Evolutionary conservation across 2,888 invertebrate species (phyloP), one percentile per base, ranked within the genome.

Genomic region (Mystacides longicornis): DNA sequence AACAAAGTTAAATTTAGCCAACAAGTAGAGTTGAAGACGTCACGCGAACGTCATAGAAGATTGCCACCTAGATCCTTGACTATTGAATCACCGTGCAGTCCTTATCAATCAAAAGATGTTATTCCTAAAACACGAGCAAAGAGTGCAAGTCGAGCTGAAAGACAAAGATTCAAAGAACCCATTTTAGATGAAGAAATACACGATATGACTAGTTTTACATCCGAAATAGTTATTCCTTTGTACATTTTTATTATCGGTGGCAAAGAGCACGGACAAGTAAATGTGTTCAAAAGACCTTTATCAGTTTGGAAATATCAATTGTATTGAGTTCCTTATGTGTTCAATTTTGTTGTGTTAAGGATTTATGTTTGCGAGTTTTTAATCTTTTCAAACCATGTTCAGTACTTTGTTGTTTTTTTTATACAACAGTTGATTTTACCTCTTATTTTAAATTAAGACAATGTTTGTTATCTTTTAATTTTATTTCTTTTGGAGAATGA

Each of bases 291-390:
- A 65, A 76, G 85, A 64, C 89, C 89, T 9, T 79, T 90, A 33
- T 86, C 89, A 11, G 79, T 90, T 66, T 90, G 90, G 90, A 85
- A 85, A 64, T 77, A 88, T 60, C 81, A 86, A 63, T 69, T 88
- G 54, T 73, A 71, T 64, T 72, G 23, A 49, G 19, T n/a, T 42
- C 42, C 42, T n/a, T 7, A 3, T 37, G 37, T 37, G 37, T 37
- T 37, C 14, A 37, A 14, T 37, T n/a, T 7, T 37, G 37, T 37
- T 7, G 14, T 37, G 37, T 37, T 37, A 7, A n/a, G 16, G 3
- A 7, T 37, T 37, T n/a, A n/a, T n/a, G 16, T 7, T 37, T 14
- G 14, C 14, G 14, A 7, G 37, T 37, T 7, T 7, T 37, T 14
- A 7, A 27, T 37, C 16, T 37, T 37, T 37, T 7, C 37, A 37